A percentile compares a stretch with the other conserved stretches of the same genome.
Evolutionary conservation across 1,140 invertebrate species (phyloP).

Genomic region (Drosophila kepulauana): DNA sequence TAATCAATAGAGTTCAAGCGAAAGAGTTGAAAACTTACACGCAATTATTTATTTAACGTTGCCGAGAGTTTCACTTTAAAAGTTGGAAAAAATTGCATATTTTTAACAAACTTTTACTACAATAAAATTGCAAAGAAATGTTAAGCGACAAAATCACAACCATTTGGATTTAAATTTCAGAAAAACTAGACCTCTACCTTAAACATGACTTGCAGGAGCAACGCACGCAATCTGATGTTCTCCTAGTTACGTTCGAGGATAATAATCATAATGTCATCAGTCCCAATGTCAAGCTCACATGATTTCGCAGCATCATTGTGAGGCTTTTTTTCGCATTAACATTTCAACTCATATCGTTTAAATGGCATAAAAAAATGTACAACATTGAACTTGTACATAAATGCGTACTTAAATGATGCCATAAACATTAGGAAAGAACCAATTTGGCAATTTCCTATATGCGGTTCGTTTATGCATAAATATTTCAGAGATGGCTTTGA

Average conservation of each 20-base stretch:
- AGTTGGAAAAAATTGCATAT: too few species aligned
- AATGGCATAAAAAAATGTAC: slow-evolving; percentile 17
- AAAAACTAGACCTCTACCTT: not conserved
- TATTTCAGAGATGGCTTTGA: slow-evolving; percentile 54
- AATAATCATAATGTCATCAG: slow-evolving; percentile 27
- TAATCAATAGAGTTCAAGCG: too few species aligned
- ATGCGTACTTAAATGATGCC: slow-evolving; percentile 41
- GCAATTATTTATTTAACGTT: too few species aligned
- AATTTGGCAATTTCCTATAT: slow-evolving; percentile 74
- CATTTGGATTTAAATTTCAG: not conserved
- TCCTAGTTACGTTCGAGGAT: not conserved
- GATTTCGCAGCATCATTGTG: slow-evolving; percentile 26
- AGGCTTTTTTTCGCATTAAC: slow-evolving; percentile 13
- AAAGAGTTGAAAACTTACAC: too few species aligned
- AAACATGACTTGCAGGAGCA: not conserved
- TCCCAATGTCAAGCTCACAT: not conserved
- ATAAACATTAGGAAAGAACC: slow-evolving; percentile 77
- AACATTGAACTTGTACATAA: slow-evolving; percentile 18
- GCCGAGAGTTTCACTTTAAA: too few species aligned
- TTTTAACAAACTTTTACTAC: too few species aligned
- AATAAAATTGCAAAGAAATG: too few species aligned
- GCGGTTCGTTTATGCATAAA: slow-evolving; percentile 60
- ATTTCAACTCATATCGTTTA: slow-evolving; percentile 33
- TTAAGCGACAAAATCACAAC: too few species aligned
- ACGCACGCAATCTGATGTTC: not conserved